Evolutionary conservation across 1,140 invertebrate species (phyloP).

Genomic region (Dendroctonus valens): DNA sequence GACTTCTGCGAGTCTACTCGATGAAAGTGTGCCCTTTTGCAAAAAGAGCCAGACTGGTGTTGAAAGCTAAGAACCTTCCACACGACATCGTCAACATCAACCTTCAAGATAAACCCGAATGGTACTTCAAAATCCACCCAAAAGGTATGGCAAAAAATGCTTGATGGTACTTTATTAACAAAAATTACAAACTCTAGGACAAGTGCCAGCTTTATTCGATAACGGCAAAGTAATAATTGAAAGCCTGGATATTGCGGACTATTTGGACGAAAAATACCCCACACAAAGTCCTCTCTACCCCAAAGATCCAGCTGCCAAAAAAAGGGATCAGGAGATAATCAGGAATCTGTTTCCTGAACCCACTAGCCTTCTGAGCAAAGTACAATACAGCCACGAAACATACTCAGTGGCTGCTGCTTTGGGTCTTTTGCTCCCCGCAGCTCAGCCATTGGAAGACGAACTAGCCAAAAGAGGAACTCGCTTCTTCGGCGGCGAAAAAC

Average conservation of each 20-base stretch:
- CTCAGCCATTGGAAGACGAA: slow-evolving; percentile 68
- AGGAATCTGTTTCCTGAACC: slow-evolving; percentile 58
- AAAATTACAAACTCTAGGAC: no score
- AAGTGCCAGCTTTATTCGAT: slow-evolving; percentile 76
- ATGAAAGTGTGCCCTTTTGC: slow-evolving; percentile 91
- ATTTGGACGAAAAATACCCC: slow-evolving; percentile 78
- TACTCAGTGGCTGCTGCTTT: slow-evolving; percentile 37
- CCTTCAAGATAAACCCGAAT: slow-evolving; percentile 76
- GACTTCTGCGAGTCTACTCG: slow-evolving; percentile 76
- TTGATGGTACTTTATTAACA: no score
- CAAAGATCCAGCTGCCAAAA: slow-evolving; percentile 68
- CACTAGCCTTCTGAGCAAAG: slow-evolving; percentile 39
- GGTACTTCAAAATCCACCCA: slow-evolving; percentile 66
- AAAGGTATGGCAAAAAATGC: slow-evolving; percentile 43
- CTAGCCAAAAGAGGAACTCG: slow-evolving; percentile 59
- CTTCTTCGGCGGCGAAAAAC: slow-evolving; percentile 68
- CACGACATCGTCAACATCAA: slow-evolving; percentile 86
- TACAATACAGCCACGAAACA: slow-evolving; percentile 34
- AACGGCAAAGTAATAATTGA: slow-evolving; percentile 70
- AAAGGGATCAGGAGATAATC: slow-evolving; percentile 74
- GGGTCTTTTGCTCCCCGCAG: slow-evolving; percentile 50
- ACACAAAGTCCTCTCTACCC: slow-evolving; percentile 63
- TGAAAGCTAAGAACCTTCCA: slow-evolving; percentile 80
- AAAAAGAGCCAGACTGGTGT: slow-evolving; percentile 75
- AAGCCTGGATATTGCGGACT: slow-evolving; percentile 69